These are phyloP conservation scores for Bombyx huttoni DNA, from an alignment of 2,888 invertebrate genomes.

Conservation along the genomic window DNA sequence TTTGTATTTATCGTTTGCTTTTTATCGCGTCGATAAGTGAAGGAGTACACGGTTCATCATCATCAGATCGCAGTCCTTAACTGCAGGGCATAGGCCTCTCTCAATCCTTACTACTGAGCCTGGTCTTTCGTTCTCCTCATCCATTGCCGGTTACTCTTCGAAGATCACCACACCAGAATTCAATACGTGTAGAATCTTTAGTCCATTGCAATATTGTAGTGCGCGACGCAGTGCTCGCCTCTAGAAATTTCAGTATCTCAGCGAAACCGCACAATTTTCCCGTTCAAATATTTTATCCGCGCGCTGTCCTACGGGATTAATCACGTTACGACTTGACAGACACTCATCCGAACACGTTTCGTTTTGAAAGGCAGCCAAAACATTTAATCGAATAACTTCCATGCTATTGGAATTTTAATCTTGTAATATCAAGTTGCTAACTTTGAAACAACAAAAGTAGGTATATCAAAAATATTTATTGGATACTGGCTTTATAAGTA, in stretches of 20 bases:
- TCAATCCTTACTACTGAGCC: too few species aligned
- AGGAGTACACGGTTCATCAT: too few species aligned
- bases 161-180: too few species aligned
- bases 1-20: too few species aligned
- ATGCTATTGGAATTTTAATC: not conserved
- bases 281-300: conserved; percentile 33
- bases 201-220: conserved; percentile 30
- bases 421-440: not conserved
- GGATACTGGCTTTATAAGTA: too few species aligned
- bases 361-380: conserved; percentile 8
- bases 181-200: conserved; percentile 2
- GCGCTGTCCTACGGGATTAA: conserved; percentile 33
- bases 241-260: conserved; percentile 29
- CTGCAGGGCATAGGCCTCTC: too few species aligned
- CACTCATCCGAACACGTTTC: conserved; percentile 21
- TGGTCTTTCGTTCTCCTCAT: too few species aligned
- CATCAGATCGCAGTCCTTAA: too few species aligned
- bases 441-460: not conserved
- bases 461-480: too few species aligned
- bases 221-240: conserved; percentile 19
- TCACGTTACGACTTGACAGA: conserved; percentile 28
- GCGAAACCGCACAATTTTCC: conserved; percentile 35
- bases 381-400: conserved; percentile 3
- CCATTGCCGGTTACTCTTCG: too few species aligned
- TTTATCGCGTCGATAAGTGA: too few species aligned